These are phyloP conservation scores for Seriola dumerili DNA, from an alignment of 2,113 vertebrate genomes.

Conservation along the genomic window DNA sequence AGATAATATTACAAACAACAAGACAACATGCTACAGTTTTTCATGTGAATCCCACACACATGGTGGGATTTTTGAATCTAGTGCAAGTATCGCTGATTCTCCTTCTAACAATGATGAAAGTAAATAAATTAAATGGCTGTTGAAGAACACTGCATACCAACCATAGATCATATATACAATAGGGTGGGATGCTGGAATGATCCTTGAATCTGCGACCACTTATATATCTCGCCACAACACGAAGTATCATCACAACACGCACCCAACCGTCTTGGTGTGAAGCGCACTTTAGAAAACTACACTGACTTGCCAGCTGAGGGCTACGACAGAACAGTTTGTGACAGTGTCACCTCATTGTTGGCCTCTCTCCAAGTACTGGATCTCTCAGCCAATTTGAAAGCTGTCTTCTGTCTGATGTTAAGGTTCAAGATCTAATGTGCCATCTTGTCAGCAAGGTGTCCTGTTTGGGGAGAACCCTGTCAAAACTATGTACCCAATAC, in stretches of 20 bases:
- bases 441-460: conserved; percentile 50
- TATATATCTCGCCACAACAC: not conserved
- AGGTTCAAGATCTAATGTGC: conserved; percentile 38
- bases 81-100: no score
- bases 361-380: conserved; percentile 24
- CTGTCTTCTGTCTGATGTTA: conserved; percentile 34
- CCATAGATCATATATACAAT: not conserved
- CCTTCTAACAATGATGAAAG: not conserved
- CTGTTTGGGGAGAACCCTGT: conserved; percentile 16
- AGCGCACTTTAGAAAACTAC: conserved; percentile 35
- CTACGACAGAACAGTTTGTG: conserved; percentile 24
- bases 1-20: no score
- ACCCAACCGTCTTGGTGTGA: not conserved
- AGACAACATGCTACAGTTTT: not conserved
- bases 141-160: not conserved
- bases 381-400: conserved; percentile 52
- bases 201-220: not conserved
- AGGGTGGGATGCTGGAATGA: not conserved
- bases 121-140: no score
- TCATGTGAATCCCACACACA: not conserved
- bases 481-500: conserved; percentile 12
- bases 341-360: conserved; percentile 47
- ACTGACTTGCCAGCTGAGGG: conserved; percentile 28
- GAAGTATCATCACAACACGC: conserved; percentile 21
- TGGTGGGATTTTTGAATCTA: not conserved